These are phyloP conservation scores for Nasonia longicornis DNA, from an alignment of 1,140 invertebrate genomes.

Conservation along the genomic window DNA sequence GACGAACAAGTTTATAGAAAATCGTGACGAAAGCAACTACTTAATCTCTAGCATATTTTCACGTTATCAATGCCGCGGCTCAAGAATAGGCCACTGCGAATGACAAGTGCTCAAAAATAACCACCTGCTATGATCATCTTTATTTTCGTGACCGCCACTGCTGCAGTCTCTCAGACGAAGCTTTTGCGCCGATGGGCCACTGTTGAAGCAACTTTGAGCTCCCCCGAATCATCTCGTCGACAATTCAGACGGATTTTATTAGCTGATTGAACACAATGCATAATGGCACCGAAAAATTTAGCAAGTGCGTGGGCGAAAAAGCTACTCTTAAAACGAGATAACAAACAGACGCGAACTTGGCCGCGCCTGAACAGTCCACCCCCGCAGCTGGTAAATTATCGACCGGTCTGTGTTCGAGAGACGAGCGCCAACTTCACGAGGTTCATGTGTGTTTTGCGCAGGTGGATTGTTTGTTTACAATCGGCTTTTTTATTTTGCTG, in stretches of 20 bases:
- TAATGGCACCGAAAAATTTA: slow-evolving; percentile 15
- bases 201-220: not conserved
- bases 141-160: not conserved
- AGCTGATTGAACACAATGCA: slow-evolving; percentile 10
- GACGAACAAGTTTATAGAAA: not conserved
- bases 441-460: no score
- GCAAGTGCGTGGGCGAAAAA: not conserved
- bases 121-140: slow-evolving; percentile 26
- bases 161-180: not conserved
- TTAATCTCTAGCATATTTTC: not conserved
- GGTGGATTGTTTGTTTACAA: not conserved
- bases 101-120: slow-evolving; percentile 25
- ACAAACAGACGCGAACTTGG: not conserved
- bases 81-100: not conserved
- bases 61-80: not conserved
- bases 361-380: not conserved
- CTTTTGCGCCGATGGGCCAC: not conserved
- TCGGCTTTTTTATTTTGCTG: not conserved
- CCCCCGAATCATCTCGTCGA: not conserved
- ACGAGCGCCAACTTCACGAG: no score
- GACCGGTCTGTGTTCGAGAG: not conserved
- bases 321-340: no score
- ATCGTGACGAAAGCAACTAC: not conserved
- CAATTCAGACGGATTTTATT: not conserved
- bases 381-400: not conserved